Evolutionary conservation across 2,113 vertebrate genomes (phyloP).

Genomic region (Cromileptes altivelis): DNA sequence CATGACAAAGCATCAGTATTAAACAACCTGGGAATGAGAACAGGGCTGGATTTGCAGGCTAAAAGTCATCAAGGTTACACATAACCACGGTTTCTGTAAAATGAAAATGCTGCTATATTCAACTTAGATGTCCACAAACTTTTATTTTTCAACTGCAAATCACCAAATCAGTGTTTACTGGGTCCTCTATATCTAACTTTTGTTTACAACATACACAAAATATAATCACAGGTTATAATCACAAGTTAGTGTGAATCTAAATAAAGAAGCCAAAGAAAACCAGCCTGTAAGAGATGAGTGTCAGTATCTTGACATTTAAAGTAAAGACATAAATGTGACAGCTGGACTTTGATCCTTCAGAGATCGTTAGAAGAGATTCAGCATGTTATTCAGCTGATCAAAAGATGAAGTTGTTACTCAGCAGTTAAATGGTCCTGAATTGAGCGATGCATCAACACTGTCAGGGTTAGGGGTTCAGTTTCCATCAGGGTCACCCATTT

Average conservation of each 20-base stretch:
- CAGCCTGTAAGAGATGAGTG: constrained; percentile 7
- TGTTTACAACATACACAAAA: background rate
- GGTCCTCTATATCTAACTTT: background rate
- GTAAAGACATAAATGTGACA: background rate
- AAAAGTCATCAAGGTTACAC: background rate
- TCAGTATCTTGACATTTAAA: background rate
- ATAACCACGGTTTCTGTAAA: background rate
- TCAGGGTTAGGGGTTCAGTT: background rate
- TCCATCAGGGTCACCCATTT: background rate
- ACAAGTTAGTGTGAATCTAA: background rate
- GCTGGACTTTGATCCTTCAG: background rate
- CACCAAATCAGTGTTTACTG: background rate
- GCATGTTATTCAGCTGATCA: constrained; percentile 8
- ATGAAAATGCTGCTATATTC: background rate
- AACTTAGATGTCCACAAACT: background rate
- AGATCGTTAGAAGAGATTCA: constrained; percentile 1
- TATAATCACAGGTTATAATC: background rate
- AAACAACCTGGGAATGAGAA: no score
- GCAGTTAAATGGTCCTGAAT: background rate
- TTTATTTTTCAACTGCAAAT: background rate
- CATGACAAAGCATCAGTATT: no score
- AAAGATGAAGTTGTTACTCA: background rate
- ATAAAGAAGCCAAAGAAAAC: background rate
- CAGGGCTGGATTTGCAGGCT: background rate
- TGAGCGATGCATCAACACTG: background rate